These are phyloP conservation scores for Drosophila tani DNA, from an alignment of 1,140 invertebrate genomes.

Conservation along the genomic window DNA sequence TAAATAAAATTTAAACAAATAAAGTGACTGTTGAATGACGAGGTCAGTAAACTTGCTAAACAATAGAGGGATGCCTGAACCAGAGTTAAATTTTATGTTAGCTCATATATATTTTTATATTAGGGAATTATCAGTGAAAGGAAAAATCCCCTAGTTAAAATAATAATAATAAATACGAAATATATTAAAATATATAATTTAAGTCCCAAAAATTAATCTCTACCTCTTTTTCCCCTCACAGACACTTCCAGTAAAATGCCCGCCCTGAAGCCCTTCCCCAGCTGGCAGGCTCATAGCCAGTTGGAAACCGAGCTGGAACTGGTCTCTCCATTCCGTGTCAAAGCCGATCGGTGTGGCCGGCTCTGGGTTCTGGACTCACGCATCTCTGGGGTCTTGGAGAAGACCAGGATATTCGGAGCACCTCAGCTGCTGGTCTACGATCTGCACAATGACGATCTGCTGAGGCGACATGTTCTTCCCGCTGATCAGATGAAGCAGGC, in stretches of 20 bases:
- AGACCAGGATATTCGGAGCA: constrained; percentile 84
- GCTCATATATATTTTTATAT: too few species aligned
- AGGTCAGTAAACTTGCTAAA: constrained; percentile 19
- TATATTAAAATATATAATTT: background rate
- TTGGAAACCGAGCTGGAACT: constrained; percentile 87
- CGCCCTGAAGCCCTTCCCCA: constrained; percentile 90
- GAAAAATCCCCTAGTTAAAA: background rate
- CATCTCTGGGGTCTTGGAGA: constrained; percentile 87
- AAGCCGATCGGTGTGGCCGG: constrained; percentile 90
- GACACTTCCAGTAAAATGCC: constrained; percentile 88
- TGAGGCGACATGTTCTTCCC: constrained; percentile 88
- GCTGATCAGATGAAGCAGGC: constrained; percentile 88
- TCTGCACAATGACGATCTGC: constrained; percentile 89
- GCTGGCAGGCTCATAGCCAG: constrained; percentile 89
- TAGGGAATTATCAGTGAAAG: background rate
- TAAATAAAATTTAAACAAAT: constrained; percentile 12
- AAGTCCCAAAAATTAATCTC: background rate
- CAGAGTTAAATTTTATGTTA: background rate
- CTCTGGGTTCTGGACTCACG: constrained; percentile 92
- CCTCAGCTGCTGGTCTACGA: constrained; percentile 90
- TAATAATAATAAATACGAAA: background rate
- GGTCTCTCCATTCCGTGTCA: constrained; percentile 90
- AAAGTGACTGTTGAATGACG: background rate
- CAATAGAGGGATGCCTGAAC: background rate
- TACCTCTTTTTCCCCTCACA: constrained; percentile 65